A percentile compares a stretch with the other conserved stretches of the same genome.
Evolutionary conservation across 2,797 vertebrate species (phyloP).

Genomic region (Scomberomorus guttatus): DNA sequence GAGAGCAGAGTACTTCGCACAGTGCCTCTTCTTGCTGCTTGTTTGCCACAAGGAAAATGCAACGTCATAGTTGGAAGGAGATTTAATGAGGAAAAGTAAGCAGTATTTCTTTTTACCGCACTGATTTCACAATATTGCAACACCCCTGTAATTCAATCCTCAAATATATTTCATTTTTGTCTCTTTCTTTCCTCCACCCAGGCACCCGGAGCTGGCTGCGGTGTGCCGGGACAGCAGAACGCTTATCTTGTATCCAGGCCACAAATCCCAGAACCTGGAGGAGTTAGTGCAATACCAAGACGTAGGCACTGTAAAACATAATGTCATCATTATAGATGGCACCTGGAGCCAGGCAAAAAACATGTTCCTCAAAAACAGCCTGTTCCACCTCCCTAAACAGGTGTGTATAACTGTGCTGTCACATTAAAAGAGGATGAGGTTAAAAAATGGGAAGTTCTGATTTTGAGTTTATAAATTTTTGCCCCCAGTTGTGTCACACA

Average conservation of each 20-base stretch:
- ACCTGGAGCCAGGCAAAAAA: slow-evolving; percentile 99
- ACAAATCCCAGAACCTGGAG: slow-evolving; percentile 92
- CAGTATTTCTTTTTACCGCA: background rate
- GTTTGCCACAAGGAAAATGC: slow-evolving; percentile 93
- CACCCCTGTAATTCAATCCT: background rate
- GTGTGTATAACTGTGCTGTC: slow-evolving; percentile 70
- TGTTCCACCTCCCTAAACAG: slow-evolving; percentile 95
- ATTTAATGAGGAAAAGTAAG: slow-evolving; percentile 95
- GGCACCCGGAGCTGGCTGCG: slow-evolving; percentile 92
- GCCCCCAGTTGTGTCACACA: background rate
- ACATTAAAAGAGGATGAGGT: background rate
- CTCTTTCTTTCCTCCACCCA: slow-evolving; percentile 57
- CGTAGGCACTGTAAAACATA: slow-evolving; percentile 79
- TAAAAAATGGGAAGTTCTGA: background rate
- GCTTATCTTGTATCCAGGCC: slow-evolving; percentile 94
- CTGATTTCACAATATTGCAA: background rate
- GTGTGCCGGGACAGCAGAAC: slow-evolving; percentile 91
- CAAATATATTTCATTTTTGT: background rate
- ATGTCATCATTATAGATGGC: slow-evolving; percentile 95
- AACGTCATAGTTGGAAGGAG: slow-evolving; percentile 93
- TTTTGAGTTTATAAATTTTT: background rate
- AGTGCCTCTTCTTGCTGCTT: slow-evolving; percentile 94
- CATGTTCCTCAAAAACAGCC: slow-evolving; percentile 95
- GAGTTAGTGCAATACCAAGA: slow-evolving; percentile 83
- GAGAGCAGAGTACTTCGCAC: slow-evolving; percentile 95